Conservation (phyloP, 2,797 vertebrate genomes). For the Caiman crocodilus region DNA sequence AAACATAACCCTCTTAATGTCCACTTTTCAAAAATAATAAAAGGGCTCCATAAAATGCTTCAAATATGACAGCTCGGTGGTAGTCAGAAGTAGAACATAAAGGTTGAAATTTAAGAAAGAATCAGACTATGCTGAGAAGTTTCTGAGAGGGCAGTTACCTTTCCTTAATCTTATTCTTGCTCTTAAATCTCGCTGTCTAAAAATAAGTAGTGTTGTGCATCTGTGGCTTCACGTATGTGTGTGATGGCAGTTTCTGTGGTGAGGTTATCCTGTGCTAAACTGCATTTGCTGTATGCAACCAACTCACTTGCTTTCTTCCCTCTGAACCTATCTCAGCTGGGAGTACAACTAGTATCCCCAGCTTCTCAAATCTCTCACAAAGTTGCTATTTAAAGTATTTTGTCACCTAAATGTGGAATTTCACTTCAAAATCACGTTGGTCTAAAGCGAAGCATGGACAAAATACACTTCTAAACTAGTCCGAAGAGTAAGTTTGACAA, state of each 20-base stretch:
- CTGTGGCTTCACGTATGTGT: neutral
- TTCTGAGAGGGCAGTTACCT: neutral
- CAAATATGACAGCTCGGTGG: neutral
- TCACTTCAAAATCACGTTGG: neutral
- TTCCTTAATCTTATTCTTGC: neutral
- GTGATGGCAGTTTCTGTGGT: neutral
- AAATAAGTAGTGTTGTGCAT: neutral
- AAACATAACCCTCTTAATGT: neutral
- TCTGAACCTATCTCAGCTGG: neutral
- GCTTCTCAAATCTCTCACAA: neutral
- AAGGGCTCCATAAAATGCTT: constrained; percentile 13
- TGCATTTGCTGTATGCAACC: neutral
- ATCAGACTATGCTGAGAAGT: neutral
- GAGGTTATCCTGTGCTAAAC: neutral
- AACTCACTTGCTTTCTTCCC: neutral
- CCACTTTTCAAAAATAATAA: constrained; percentile 31
- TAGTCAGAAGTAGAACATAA: constrained; percentile 1
- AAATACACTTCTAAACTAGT: neutral
- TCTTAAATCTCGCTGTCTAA: neutral
- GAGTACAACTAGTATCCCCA: neutral
- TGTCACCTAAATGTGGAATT: neutral
- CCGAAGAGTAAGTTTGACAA: neutral
- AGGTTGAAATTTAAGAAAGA: constrained; percentile 5
- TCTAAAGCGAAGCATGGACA: neutral
- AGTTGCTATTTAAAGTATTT: neutral